These are phyloP conservation scores for Fukomys damarensis DNA, from an alignment of 2,113 vertebrate genomes.

Conservation along the genomic window DNA sequence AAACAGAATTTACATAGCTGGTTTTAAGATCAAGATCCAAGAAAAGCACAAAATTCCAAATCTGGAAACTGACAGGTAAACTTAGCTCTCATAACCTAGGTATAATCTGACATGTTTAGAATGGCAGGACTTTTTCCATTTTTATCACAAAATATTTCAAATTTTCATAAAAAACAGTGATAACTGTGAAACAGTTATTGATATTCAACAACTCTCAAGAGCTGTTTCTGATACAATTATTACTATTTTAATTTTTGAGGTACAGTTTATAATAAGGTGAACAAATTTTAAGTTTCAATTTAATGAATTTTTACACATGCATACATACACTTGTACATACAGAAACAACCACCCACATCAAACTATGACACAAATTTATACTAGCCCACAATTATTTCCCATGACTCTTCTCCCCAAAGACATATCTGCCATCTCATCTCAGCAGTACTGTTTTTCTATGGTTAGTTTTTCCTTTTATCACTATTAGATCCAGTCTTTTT, in stretches of 20 bases:
- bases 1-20: slow-evolving; percentile 41
- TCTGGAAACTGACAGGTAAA: slow-evolving; percentile 44
- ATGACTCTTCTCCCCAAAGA: neutral
- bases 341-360: neutral
- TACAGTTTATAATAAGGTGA: slow-evolving; percentile 26
- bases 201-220: neutral
- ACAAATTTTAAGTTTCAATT: slow-evolving; percentile 38
- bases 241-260: slow-evolving; percentile 41
- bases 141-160: slow-evolving; percentile 41
- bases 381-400: neutral
- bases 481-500: slow-evolving; percentile 11
- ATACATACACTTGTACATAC: neutral
- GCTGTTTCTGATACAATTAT: slow-evolving; percentile 1
- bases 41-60: slow-evolving; percentile 55
- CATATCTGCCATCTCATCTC: slow-evolving; percentile 25
- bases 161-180: slow-evolving; percentile 31
- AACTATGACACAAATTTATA: slow-evolving; percentile 3
- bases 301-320: slow-evolving; percentile 11
- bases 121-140: neutral
- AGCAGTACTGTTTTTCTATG: neutral
- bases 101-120: slow-evolving; percentile 6
- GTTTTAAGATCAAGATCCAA: slow-evolving; percentile 36
- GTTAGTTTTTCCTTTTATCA: slow-evolving; percentile 29
- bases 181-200: neutral
- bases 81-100: slow-evolving; percentile 17